phyloP scores from a whole-genome alignment of 2,113 vertebrate species.

The Epinephelus moara region DNA sequence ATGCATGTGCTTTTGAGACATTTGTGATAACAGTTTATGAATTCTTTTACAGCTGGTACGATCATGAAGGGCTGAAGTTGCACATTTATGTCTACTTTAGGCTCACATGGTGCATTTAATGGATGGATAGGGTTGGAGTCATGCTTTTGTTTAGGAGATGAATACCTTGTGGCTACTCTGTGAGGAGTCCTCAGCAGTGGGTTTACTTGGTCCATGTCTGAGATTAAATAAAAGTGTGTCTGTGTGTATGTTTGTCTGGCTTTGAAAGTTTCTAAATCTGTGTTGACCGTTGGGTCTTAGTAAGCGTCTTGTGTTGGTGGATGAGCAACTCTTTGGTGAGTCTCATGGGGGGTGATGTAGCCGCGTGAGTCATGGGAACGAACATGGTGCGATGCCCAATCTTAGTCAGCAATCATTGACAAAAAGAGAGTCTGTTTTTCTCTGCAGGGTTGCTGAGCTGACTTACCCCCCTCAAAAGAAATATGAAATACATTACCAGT shows the following conservation, averaged over 20 bases:
- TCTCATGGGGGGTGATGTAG: conserved; percentile 16
- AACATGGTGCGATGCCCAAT: conserved; percentile 6
- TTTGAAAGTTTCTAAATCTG: conserved; percentile 20
- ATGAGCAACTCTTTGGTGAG: conserved; percentile 37
- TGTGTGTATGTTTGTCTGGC: conserved; percentile 12
- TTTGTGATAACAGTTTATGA: conserved; percentile 5
- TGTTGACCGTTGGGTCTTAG: conserved; percentile 26
- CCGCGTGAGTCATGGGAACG: conserved; percentile 48
- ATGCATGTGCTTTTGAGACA: background rate
- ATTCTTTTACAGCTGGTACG: background rate
- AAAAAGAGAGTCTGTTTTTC: conserved; percentile 18
- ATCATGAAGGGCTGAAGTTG: background rate
- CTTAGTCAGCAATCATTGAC: conserved; percentile 50
- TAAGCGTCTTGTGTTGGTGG: conserved; percentile 38
- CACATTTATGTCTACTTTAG: background rate
- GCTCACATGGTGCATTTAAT: conserved; percentile 1
- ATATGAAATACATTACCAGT: conserved; percentile 44
- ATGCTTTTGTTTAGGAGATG: conserved; percentile 2
- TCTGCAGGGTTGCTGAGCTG: conserved; percentile 46
- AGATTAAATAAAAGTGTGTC: conserved; percentile 10
- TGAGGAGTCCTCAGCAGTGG: background rate
- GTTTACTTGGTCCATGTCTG: conserved; percentile 2
- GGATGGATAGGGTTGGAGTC: background rate
- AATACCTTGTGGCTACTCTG: conserved; percentile 9
- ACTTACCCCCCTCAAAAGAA: conserved; percentile 38